Conservation (phyloP, 2,888 invertebrate species). For the Galeopsomyia nigrocyanea region DNA sequence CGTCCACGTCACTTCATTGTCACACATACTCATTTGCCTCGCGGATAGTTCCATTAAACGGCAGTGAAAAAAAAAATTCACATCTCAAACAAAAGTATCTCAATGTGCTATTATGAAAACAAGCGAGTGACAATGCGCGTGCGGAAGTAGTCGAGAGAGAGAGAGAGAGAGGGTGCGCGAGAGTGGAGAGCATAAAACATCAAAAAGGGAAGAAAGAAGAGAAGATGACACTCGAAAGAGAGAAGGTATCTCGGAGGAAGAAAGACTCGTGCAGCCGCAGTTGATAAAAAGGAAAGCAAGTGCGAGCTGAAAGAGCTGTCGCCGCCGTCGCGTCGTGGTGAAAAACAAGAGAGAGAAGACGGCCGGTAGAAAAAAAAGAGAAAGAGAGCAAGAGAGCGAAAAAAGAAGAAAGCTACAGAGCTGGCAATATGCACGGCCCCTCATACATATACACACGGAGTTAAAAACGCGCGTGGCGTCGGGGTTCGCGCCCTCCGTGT, state of each 20-base stretch:
- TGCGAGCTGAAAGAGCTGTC: conserved; percentile 1
- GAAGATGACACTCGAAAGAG: conserved; percentile 40
- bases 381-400: neutral
- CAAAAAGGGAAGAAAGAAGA: conserved; percentile 24
- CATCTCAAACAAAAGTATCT: neutral
- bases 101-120: no score
- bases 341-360: neutral
- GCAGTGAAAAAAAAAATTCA: conserved; percentile 18
- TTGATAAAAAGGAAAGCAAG: neutral
- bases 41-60: no score
- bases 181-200: conserved; percentile 34
- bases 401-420: neutral
- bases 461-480: conserved; percentile 44
- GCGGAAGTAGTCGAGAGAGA: no score
- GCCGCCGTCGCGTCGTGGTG: neutral
- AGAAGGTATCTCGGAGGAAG: conserved; percentile 12
- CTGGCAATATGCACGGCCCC: neutral
- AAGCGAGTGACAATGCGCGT: no score
- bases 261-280: conserved; percentile 6
- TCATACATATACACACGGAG: conserved; percentile 22
- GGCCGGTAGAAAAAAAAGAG: conserved; percentile 5
- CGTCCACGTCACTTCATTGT: no score
- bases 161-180: neutral
- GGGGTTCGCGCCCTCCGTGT: conserved; percentile 32
- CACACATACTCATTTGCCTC: no score